Evolutionary conservation across 92 coral and sea anemone genomes (phyloP), one percentile per base, ranked within the genome.

Genomic region (Nematostella vectensis): DNA sequence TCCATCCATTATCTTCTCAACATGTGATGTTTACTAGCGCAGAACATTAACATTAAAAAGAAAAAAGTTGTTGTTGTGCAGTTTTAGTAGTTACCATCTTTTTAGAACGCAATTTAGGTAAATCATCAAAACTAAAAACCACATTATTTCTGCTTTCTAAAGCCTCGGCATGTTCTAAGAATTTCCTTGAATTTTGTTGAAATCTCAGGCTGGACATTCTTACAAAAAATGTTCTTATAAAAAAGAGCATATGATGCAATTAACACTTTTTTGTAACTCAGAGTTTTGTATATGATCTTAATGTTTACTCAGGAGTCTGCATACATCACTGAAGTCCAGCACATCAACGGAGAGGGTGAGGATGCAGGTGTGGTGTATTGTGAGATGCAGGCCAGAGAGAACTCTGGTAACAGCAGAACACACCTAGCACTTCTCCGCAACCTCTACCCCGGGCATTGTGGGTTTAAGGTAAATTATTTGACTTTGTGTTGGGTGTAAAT

Each of bases 371-470:
- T 89, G 6, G 96, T 89, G 3, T 89, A 89, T 52, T 89, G 94
- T 67, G 96, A 89, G 54, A 84, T 89, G 96, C 96, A 89, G 39
- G 96, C 89, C 9, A 69, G 96, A 60, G 96, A 89, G 62, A 89
- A 89, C 59, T 69, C 84, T 31, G 96, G 87, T 24, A 65, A 28
- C 38, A 80, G 89, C 16, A 73, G 80, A 20, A 73, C 94, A 6
- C 83, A 68, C 63, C 83, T 89, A 33, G 72, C 68, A 11, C 72
- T 89, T n/a, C 50, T 82, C 0, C 79, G 94, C 36, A 70, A 67
- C 27, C 82, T 89, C 57, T 89, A 80, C 50, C 94, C 96, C 30
- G 96, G 96, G n/a, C 72, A 69, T 38, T 89, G 96, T 58, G 96
- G 96, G 4, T 77, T 81, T 39, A 89, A 89, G 94, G 96, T 89